Percentiles rank a stretch among this genome's conserved stretches.
These are phyloP conservation scores for Hydropotes inermis DNA, from an alignment of 2,113 vertebrate genomes.

Conservation along the genomic window DNA sequence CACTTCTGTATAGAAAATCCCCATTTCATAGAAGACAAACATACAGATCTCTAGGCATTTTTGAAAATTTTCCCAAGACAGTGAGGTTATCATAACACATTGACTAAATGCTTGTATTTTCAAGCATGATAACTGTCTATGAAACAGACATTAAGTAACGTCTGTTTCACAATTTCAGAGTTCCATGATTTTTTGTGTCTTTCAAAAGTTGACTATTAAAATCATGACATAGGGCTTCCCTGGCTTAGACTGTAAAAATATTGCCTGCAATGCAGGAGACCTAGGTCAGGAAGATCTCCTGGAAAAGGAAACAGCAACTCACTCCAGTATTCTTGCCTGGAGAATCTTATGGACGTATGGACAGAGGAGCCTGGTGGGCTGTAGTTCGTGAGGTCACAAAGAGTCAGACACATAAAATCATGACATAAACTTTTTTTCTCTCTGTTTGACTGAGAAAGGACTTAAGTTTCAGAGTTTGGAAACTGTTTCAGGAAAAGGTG, in stretches of 20 bases:
- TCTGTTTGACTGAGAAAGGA: background rate
- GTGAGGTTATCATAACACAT: background rate
- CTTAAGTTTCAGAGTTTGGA: background rate
- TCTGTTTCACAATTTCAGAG: constrained; percentile 32
- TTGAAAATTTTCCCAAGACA: background rate
- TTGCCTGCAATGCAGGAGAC: background rate
- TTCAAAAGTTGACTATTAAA: background rate
- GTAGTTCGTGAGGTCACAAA: background rate
- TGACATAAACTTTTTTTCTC: background rate
- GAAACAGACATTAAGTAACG: background rate
- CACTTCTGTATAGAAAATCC: background rate
- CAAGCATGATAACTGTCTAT: background rate
- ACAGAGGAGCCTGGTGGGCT: background rate
- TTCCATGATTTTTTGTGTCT: background rate
- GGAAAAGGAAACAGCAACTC: background rate
- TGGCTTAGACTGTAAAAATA: background rate
- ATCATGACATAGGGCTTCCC: background rate
- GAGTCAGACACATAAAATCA: background rate
- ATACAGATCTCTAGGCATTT: background rate
- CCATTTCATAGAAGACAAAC: background rate
- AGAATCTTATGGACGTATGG: background rate
- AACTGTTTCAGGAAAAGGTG: background rate
- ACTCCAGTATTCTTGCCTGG: background rate
- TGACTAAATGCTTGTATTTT: background rate
- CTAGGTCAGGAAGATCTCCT: background rate